These are phyloP conservation scores for Pseudeuparius sepicola DNA, from an alignment of 2,888 invertebrate species.

Conservation along the genomic window DNA sequence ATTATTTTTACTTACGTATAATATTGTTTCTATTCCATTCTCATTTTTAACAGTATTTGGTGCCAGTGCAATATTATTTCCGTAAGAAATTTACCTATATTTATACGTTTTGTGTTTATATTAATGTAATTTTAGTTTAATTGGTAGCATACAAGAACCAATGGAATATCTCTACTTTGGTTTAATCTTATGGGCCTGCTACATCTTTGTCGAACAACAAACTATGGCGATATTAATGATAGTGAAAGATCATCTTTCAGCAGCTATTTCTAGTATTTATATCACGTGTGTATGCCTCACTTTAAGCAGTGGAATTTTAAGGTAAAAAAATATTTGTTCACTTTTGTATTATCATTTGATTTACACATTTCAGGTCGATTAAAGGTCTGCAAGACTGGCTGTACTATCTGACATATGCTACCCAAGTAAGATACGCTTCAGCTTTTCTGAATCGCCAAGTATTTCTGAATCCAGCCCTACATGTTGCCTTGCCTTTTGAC, in stretches of 20 bases:
- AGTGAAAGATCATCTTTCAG: conserved; percentile 66
- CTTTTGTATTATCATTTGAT: conserved; percentile 5
- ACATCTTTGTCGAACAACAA: conserved; percentile 76
- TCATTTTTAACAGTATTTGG: conserved; percentile 65
- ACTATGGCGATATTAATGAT: conserved; percentile 73
- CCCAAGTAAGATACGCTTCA: conserved; percentile 71
- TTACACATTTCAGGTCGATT: conserved; percentile 51
- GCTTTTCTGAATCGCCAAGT: conserved; percentile 63
- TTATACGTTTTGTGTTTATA: too few relatives aligned
- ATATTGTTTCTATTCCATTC: conserved; percentile 71
- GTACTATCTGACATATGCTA: conserved; percentile 67
- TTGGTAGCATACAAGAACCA: conserved; percentile 46
- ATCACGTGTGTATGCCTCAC: conserved; percentile 61
- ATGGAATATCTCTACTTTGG: conserved; percentile 58
- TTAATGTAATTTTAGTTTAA: conserved; percentile 47
- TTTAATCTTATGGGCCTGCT: conserved; percentile 74
- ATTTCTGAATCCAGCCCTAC: conserved; percentile 47
- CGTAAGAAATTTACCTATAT: too few relatives aligned
- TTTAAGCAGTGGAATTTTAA: conserved; percentile 66
- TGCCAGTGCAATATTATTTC: conserved; percentile 62
- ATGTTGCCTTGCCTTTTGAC: conserved; percentile 42
- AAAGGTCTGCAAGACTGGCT: conserved; percentile 74
- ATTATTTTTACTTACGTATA: conserved; percentile 71
- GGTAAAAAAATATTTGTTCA: conserved; percentile 39
- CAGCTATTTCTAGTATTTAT: conserved; percentile 70